Conservation (phyloP, 1,140 invertebrate species). For the Conus ventricosus region DNA sequence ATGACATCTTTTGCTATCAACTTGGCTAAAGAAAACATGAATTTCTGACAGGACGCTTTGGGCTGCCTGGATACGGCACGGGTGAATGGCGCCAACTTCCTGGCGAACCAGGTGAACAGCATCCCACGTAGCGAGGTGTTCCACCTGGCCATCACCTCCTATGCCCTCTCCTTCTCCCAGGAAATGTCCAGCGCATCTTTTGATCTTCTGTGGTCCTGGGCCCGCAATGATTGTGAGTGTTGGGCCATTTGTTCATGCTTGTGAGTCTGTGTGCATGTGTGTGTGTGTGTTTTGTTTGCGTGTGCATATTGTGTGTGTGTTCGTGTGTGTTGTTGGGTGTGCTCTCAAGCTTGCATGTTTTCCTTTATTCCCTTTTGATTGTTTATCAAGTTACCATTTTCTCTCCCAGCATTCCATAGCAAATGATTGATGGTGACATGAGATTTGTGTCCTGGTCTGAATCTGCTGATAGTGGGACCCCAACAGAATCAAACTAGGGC, state of each 20-base stretch:
- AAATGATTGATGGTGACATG: too few relatives aligned
- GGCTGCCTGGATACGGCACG: constrained; percentile 59
- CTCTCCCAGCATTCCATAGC: too few relatives aligned
- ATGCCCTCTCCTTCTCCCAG: constrained; percentile 59
- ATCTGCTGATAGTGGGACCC: too few relatives aligned
- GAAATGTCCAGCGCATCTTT: constrained; percentile 54
- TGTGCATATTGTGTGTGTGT: too few relatives aligned
- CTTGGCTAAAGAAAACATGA: too few relatives aligned
- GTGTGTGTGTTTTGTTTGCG: background rate
- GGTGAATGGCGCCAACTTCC: constrained; percentile 58
- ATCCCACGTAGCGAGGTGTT: constrained; percentile 55
- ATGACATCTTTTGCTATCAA: too few relatives aligned
- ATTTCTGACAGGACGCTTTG: constrained; percentile 53
- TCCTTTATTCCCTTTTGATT: too few relatives aligned
- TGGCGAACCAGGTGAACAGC: constrained; percentile 46
- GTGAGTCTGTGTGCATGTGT: background rate
- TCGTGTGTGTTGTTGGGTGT: too few relatives aligned
- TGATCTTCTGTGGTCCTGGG: constrained; percentile 55
- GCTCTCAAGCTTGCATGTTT: too few relatives aligned
- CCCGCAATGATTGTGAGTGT: constrained; percentile 44
- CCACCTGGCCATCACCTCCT: constrained; percentile 65
- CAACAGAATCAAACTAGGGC: too few relatives aligned
- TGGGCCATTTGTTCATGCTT: background rate
- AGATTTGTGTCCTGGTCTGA: too few relatives aligned
- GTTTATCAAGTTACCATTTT: too few relatives aligned